Evolutionary conservation across 2,888 invertebrate species (phyloP).

Genomic region (Papilio gigon): DNA sequence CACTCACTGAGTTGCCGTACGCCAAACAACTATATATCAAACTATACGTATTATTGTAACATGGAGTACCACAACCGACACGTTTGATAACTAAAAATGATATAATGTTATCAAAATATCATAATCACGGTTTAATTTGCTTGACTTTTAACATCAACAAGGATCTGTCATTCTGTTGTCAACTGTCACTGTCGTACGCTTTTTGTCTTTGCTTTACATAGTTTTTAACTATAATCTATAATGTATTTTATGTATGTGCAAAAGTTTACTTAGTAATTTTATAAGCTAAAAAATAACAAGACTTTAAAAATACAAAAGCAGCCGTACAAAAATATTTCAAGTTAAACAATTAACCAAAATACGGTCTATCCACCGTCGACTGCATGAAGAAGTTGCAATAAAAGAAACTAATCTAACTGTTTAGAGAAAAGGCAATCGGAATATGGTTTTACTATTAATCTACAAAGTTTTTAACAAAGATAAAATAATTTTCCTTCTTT

Average conservation of each 20-base stretch:
- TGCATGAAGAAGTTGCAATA: no score
- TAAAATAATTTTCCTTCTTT: neutral
- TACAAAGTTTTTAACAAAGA: neutral
- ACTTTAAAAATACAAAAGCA: neutral
- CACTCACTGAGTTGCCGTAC: constrained; percentile 29
- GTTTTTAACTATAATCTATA: no score
- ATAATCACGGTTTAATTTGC: constrained; percentile 51
- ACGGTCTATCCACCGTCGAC: neutral
- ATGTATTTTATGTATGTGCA: neutral
- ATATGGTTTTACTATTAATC: no score
- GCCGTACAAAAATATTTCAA: neutral
- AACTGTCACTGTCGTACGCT: neutral
- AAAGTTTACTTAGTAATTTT: neutral
- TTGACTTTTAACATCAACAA: constrained; percentile 26
- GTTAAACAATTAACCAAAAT: neutral
- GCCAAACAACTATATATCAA: constrained; percentile 31
- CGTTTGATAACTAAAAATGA: constrained; percentile 42
- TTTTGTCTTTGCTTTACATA: neutral
- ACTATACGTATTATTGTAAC: constrained; percentile 29
- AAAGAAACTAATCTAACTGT: no score
- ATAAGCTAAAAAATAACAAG: neutral
- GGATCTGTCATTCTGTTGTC: constrained; percentile 5
- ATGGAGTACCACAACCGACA: constrained; percentile 31
- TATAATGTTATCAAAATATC: constrained; percentile 54
- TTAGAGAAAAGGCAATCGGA: no score